Conservation (phyloP, 2,888 invertebrate genomes). For the Buathra laborator region DNA sequence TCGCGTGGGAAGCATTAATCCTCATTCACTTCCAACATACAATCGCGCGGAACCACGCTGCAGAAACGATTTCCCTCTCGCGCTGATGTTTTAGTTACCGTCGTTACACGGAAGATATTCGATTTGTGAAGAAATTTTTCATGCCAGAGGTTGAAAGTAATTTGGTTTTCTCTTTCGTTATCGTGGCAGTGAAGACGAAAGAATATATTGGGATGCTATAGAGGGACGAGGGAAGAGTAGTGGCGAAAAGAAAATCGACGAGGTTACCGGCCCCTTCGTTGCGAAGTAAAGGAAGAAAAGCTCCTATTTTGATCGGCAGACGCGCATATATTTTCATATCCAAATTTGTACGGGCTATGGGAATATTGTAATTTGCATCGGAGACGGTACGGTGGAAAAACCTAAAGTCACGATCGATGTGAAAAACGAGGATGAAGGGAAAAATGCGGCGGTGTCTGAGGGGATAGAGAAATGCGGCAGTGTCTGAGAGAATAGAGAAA, state of each 20-base stretch:
- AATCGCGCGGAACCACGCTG: constrained; percentile 2
- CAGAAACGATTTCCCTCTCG: constrained; percentile 3
- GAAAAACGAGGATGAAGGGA: constrained; percentile 23
- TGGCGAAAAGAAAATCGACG: constrained; percentile 55
- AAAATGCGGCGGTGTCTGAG: constrained; percentile 10
- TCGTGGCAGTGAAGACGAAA: constrained; percentile 47
- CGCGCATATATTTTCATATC: constrained; percentile 83
- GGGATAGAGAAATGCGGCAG: constrained; percentile 72
- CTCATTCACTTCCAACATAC: constrained; percentile 35
- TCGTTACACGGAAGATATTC: constrained; percentile 32
- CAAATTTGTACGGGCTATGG: constrained; percentile 79
- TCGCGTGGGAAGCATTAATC: constrained; percentile 79
- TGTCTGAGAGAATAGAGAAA: constrained; percentile 68
- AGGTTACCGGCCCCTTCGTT: constrained; percentile 43
- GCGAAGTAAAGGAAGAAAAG: constrained; percentile 55
- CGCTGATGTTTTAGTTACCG: constrained; percentile 5
- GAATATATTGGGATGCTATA: constrained; percentile 8
- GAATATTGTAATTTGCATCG: constrained; percentile 85
- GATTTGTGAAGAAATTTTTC: constrained; percentile 38
- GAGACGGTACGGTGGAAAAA: constrained; percentile 80
- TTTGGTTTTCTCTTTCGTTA: constrained; percentile 58
- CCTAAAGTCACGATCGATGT: constrained; percentile 77
- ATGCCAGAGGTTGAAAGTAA: constrained; percentile 48
- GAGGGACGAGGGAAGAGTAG: constrained; percentile 13
- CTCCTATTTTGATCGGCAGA: constrained; percentile 81